Conservation (phyloP, 1,140 invertebrate genomes). For the Wiebesia pumilae region DNA sequence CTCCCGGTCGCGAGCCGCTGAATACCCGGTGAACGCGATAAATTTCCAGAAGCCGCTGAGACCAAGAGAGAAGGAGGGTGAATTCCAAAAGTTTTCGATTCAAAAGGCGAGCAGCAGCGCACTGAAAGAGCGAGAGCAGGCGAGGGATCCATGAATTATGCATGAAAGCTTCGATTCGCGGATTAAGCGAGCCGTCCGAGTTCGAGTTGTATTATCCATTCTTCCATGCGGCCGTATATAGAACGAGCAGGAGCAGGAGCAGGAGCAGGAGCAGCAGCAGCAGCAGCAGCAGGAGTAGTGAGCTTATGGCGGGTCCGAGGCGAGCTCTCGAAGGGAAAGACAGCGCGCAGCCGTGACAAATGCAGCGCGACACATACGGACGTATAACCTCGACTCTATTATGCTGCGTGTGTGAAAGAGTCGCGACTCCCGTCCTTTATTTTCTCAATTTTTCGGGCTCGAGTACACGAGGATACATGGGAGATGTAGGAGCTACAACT, state of each 20-base stretch:
- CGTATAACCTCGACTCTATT: slow-evolving; percentile 25
- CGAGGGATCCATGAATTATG: slow-evolving; percentile 69
- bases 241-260: background rate
- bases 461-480: background rate
- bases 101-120: slow-evolving; percentile 59
- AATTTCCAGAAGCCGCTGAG: slow-evolving; percentile 64
- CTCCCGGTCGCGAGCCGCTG: slow-evolving; percentile 47
- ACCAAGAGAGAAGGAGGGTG: slow-evolving; percentile 42
- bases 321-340: slow-evolving; percentile 46
- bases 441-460: background rate
- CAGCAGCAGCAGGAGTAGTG: background rate
- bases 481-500: background rate
- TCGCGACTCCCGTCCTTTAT: slow-evolving; percentile 38
- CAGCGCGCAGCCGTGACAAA: slow-evolving; percentile 36
- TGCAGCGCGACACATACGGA: background rate
- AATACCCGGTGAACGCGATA: slow-evolving; percentile 70
- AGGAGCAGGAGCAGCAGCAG: too few relatives aligned
- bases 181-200: slow-evolving; percentile 67
- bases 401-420: background rate
- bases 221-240: slow-evolving; percentile 49
- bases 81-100: slow-evolving; percentile 71
- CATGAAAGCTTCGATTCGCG: slow-evolving; percentile 75
- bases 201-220: slow-evolving; percentile 60
- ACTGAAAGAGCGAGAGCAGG: slow-evolving; percentile 24
- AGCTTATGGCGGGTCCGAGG: slow-evolving; percentile 44